Conservation (phyloP, 2,888 invertebrate species). For the Synanthedon tipuliformis region DNA sequence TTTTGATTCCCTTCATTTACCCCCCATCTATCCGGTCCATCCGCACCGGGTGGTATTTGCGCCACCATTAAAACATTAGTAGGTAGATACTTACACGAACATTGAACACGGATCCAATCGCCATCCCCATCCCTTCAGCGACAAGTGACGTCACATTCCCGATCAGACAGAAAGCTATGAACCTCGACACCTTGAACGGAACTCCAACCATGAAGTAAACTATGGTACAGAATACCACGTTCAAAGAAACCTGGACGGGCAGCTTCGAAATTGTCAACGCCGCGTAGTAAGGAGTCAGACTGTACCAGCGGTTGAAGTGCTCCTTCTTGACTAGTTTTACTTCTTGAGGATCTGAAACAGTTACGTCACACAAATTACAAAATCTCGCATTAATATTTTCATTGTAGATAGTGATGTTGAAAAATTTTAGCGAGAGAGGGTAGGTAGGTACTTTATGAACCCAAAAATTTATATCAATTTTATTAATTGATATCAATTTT, state of each 20-base stretch:
- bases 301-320: slow-evolving; percentile 78
- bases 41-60: no score
- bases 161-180: slow-evolving; percentile 74
- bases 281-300: slow-evolving; percentile 73
- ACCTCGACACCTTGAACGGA: slow-evolving; percentile 74
- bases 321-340: slow-evolving; percentile 77
- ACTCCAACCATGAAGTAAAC: slow-evolving; percentile 77
- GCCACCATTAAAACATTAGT: no score
- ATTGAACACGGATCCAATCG: slow-evolving; percentile 78
- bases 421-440: background rate
- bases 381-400: no score
- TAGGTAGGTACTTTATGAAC: slow-evolving; percentile 1
- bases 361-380: background rate
- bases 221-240: slow-evolving; percentile 70
- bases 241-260: slow-evolving; percentile 71
- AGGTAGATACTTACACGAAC: slow-evolving; percentile 70
- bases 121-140: slow-evolving; percentile 82
- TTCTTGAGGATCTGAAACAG: slow-evolving; percentile 73
- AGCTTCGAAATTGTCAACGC: slow-evolving; percentile 73
- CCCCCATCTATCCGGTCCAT: no score
- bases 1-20: no score
- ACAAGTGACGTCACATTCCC: slow-evolving; percentile 78
- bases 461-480: background rate
- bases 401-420: no score
- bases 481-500: background rate